Percentiles rank a stretch among this genome's conserved stretches.
Evolutionary conservation across 1,140 invertebrate species (phyloP).

Genomic region (Orius insidiosus): DNA sequence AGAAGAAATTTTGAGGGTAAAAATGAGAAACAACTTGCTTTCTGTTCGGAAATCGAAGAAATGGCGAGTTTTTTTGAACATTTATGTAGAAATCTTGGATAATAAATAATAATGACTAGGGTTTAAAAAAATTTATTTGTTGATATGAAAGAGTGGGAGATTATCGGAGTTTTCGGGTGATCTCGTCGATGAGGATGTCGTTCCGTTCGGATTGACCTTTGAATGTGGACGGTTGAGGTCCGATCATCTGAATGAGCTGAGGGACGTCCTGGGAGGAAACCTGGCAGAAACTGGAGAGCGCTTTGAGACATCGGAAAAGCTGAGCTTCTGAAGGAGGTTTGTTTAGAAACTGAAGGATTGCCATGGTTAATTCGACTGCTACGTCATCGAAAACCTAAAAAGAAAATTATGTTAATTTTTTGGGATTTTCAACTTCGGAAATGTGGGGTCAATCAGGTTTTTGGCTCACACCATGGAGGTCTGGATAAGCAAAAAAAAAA

Average conservation of each 20-base stretch:
- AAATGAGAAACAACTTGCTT: too few species aligned
- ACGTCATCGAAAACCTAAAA: constrained; percentile 81
- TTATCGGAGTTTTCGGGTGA: constrained; percentile 17
- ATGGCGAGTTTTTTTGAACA: too few species aligned
- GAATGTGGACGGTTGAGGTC: constrained; percentile 69
- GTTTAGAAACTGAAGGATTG: constrained; percentile 75
- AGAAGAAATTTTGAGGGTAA: too few species aligned
- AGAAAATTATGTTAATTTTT: neutral
- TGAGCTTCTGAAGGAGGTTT: constrained; percentile 61
- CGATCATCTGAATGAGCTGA: constrained; percentile 78
- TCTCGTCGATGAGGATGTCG: constrained; percentile 47
- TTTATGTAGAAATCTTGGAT: too few species aligned
- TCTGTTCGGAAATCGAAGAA: too few species aligned
- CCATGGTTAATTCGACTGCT: constrained; percentile 79
- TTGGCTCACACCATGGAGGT: too few species aligned
- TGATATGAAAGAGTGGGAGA: too few species aligned
- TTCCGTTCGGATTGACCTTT: constrained; percentile 59
- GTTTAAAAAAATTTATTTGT: too few species aligned
- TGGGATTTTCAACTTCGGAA: too few species aligned
- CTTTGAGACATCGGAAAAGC: constrained; percentile 57
- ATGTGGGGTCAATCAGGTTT: too few species aligned
- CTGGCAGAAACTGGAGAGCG: constrained; percentile 59
- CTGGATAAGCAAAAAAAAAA: too few species aligned
- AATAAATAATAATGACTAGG: too few species aligned
- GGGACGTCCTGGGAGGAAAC: constrained; percentile 68